phyloP scores from a whole-genome alignment of 2,113 vertebrate genomes.

The Canis aureus region DNA sequence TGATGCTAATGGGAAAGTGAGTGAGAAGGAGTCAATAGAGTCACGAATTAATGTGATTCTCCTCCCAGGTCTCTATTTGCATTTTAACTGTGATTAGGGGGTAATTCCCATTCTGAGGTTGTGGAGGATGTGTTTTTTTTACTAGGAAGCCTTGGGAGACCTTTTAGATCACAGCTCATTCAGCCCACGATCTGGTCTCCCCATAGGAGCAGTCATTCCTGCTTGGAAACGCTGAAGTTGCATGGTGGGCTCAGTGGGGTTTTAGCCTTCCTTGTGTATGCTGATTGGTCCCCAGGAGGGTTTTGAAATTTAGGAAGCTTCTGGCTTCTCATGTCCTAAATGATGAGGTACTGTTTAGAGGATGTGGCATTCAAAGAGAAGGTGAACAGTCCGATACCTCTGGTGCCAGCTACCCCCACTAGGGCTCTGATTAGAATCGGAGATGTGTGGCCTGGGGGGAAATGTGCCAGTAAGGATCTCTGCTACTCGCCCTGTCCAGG shows the following conservation, averaged over 20 bases:
- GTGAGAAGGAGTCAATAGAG: slow-evolving; percentile 1
- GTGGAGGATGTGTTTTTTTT: slow-evolving; percentile 37
- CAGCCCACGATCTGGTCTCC: neutral
- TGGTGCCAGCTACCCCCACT: neutral
- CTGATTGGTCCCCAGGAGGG: neutral
- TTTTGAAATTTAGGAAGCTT: slow-evolving; percentile 37
- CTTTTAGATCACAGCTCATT: neutral
- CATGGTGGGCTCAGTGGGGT: neutral
- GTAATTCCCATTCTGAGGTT: slow-evolving; percentile 20
- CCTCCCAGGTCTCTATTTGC: slow-evolving; percentile 14
- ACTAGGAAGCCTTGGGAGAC: slow-evolving; percentile 24
- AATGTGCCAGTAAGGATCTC: neutral
- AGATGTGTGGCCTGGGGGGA: neutral
- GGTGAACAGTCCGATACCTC: neutral
- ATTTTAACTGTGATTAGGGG: slow-evolving; percentile 49
- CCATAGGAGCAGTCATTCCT: neutral
- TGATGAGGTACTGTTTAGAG: neutral
- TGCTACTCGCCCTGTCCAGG: neutral
- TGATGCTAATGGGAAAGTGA: slow-evolving; percentile 29
- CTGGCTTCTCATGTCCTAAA: neutral
- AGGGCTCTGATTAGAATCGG: neutral
- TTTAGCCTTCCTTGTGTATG: neutral
- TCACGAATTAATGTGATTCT: slow-evolving; percentile 5
- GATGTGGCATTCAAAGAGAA: neutral
- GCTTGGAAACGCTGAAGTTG: neutral